phyloP scores from a whole-genome alignment of 2,113 vertebrate species.

The Scolopax mira region DNA sequence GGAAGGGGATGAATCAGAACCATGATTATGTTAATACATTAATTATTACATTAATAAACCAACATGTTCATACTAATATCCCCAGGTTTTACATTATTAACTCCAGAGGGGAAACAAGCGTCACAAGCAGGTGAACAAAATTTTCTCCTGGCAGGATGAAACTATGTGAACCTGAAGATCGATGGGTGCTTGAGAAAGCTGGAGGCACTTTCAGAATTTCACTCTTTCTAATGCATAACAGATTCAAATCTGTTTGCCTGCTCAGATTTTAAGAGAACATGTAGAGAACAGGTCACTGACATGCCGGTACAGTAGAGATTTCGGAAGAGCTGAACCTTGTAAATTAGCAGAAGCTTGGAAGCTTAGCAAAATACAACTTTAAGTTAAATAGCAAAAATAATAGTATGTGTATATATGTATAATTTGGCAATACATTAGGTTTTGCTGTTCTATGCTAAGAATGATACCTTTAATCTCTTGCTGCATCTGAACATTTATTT shows the following conservation, averaged over 20 bases:
- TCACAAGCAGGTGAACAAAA: background rate
- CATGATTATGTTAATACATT: background rate
- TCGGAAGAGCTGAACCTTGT: background rate
- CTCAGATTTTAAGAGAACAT: background rate
- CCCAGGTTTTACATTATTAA: background rate
- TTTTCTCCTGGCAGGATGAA: background rate
- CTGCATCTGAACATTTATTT: slow-evolving; percentile 35
- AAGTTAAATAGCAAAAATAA: slow-evolving; percentile 27
- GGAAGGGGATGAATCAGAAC: background rate
- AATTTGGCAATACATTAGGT: slow-evolving; percentile 9
- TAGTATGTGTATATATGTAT: background rate
- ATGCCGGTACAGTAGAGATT: fast-evolving
- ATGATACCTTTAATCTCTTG: slow-evolving; percentile 66
- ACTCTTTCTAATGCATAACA: background rate
- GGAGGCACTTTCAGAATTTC: background rate
- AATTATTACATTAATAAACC: background rate
- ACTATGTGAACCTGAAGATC: background rate
- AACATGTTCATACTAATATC: background rate
- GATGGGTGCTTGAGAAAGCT: background rate
- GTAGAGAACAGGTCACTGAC: background rate
- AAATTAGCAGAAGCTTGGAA: background rate
- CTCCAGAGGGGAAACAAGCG: background rate
- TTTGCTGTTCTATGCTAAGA: slow-evolving; percentile 33
- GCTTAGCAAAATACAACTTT: background rate
- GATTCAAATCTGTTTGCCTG: background rate